These are phyloP conservation scores for Sycophila sp. DNA, from an alignment of 1,140 invertebrate species.

Conservation along the genomic window DNA sequence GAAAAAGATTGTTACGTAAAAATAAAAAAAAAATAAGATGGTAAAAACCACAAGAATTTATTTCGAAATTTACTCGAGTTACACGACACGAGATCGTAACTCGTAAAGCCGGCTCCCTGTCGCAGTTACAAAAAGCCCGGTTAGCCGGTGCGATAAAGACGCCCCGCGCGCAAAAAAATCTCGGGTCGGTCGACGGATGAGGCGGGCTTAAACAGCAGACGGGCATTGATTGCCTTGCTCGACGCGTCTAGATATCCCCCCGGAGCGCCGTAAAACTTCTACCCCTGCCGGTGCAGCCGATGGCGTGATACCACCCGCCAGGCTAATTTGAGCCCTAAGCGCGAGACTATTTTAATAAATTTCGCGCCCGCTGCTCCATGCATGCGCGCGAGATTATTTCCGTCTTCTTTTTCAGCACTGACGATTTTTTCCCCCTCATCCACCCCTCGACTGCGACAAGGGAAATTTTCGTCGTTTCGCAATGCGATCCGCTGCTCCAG, in stretches of 20 bases:
- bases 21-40: not conserved
- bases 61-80: no score
- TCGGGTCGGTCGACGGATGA: constrained; percentile 48
- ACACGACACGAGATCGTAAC: no score
- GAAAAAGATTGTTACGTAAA: no score
- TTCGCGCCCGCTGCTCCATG: not conserved
- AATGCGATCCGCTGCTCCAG: not conserved
- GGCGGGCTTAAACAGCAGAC: constrained; percentile 48
- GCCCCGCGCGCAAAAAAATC: constrained; percentile 41
- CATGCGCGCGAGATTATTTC: not conserved
- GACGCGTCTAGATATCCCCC: constrained; percentile 19
- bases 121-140: no score
- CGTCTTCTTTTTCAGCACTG: no score
- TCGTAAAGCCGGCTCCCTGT: no score
- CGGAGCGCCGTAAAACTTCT: constrained; percentile 27
- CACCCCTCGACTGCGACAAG: no score
- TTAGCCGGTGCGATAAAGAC: no score
- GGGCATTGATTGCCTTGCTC: constrained; percentile 48
- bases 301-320: constrained; percentile 1
- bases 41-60: no score
- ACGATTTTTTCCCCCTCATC: not conserved
- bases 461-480: not conserved
- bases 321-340: constrained; percentile 23
- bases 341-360: constrained; percentile 35
- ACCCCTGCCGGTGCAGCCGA: not conserved